A percentile compares a stretch with the other conserved stretches of the same genome.
These are phyloP conservation scores for Potorous gilbertii DNA, from an alignment of 2,797 vertebrate species.

Conservation along the genomic window DNA sequence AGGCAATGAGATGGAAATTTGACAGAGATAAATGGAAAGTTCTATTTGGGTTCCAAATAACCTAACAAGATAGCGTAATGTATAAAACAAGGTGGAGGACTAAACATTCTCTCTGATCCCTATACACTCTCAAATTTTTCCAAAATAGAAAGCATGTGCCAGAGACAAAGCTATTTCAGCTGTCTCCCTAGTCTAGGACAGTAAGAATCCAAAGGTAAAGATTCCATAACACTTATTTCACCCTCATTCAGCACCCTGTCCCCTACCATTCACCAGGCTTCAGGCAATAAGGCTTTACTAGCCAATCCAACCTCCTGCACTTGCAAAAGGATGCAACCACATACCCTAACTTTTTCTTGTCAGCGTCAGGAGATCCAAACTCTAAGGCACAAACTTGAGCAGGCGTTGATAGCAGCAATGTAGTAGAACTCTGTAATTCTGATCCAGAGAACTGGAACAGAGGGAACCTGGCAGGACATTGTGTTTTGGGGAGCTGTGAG, in stretches of 20 bases:
- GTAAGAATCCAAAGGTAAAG: background rate
- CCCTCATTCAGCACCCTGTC: background rate
- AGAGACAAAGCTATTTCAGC: background rate
- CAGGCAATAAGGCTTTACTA: background rate
- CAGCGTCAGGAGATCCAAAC: background rate
- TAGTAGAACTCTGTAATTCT: background rate
- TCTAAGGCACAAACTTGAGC: background rate
- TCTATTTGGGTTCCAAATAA: background rate
- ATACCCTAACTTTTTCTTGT: background rate
- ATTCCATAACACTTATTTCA: background rate
- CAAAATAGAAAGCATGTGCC: background rate
- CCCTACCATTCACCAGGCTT: background rate
- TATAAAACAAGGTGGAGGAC: background rate
- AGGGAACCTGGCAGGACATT: background rate
- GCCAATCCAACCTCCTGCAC: background rate
- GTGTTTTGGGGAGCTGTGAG: background rate
- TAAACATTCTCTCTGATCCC: background rate
- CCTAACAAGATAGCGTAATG: background rate
- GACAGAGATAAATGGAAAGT: background rate
- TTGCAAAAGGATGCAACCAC: background rate
- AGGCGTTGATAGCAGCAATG: background rate
- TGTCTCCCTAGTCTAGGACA: background rate
- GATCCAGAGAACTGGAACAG: background rate
- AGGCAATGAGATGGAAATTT: background rate
- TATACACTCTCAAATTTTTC: background rate